Evolutionary conservation across 2,797 vertebrate genomes (phyloP), one percentile per base, ranked within the genome.

Genomic region (Phoxinus dragarum): DNA sequence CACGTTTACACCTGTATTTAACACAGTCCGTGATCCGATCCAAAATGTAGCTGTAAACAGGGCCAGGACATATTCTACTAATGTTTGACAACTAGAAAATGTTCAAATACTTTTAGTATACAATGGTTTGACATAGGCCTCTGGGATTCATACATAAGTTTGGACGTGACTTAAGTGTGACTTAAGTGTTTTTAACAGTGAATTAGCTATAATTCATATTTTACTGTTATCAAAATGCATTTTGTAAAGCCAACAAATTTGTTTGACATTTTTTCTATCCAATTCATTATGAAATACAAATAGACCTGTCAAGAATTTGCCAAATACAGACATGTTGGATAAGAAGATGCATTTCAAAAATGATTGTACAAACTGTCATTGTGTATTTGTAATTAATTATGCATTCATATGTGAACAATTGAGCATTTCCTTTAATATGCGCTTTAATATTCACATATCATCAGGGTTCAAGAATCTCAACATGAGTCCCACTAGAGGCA

Each of bases 331-430:
- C n/a, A 72, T 82, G 16, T 34, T 23, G 11, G 16, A 42, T 31
- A 79, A 27, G 8, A 44, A 64, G 6, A 44, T 31, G 23, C 9
- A 31, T 81, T 71, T 71, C 3, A 42, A 27, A 61, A 59, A 42
- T 56, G 34, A 81, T 54, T 38, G 9, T 73, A 3, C 7, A 61
- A 4, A 72, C 52, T 47, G 69, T 61, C 69, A 34, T 34, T 34
- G 23, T 59, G 80, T 68, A 72, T n/a, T n/a, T 5, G 21, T 36
- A 73, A 47, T 56, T 34, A 11, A 72, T 73, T 64, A 64, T 44
- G 68, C 31, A 49, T 82, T 74, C 27, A 82, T 34, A 74, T 64
- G 69, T 64, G 14, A 75, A 75, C 44, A 66, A 12, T 9, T 27
- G 36, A 49, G 17, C 31, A 34, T 14, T 61, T 6, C 27, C 40